phyloP scores from a whole-genome alignment of 2,888 invertebrate species.

The Lacanobia oleracea region DNA sequence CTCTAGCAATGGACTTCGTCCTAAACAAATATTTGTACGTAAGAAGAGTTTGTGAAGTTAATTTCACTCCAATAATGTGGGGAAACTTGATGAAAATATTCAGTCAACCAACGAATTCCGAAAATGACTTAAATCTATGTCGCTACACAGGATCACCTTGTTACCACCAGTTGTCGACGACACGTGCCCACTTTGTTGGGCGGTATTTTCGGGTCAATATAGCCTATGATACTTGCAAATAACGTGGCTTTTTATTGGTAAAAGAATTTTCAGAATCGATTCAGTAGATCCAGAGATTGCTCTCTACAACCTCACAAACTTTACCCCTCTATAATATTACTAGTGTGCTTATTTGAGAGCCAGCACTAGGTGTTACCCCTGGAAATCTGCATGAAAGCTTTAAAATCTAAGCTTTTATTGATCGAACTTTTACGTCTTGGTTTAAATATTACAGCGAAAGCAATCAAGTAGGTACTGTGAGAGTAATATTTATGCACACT shows the following conservation, averaged over 20 bases:
- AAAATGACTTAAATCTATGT: background rate
- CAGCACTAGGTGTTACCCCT: background rate
- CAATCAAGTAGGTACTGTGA: slow-evolving; percentile 11
- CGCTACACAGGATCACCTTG: too few relatives aligned
- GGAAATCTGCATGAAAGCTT: background rate
- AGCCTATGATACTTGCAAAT: too few relatives aligned
- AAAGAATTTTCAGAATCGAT: too few relatives aligned
- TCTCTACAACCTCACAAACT: too few relatives aligned
- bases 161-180: too few relatives aligned
- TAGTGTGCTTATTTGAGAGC: background rate
- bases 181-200: too few relatives aligned
- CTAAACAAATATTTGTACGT: slow-evolving; percentile 7
- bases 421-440: background rate
- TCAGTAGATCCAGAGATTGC: too few relatives aligned
- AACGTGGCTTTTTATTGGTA: too few relatives aligned
- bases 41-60: slow-evolving; percentile 5
- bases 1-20: background rate
- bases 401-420: background rate
- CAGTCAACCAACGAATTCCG: background rate
- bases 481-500: slow-evolving; percentile 24
- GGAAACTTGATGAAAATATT: background rate
- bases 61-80: background rate
- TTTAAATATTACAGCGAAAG: slow-evolving; percentile 7
- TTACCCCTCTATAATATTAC: too few relatives aligned
- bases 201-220: too few relatives aligned